phyloP scores from a whole-genome alignment of 2,888 invertebrate species.

The Shargacucullia verbasci region DNA sequence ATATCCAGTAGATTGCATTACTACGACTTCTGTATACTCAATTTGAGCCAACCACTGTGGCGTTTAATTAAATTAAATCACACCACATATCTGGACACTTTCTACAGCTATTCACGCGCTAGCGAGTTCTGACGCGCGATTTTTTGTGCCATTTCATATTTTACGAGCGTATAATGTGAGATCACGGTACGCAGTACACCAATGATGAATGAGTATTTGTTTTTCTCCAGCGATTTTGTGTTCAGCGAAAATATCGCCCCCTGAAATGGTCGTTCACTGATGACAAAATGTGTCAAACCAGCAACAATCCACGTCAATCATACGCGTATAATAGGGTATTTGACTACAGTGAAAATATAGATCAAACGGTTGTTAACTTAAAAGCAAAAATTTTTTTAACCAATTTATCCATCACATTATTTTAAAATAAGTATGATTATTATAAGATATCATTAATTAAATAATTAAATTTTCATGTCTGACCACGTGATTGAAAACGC shows the following conservation, averaged over 20 bases:
- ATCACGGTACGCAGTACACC: too few relatives aligned
- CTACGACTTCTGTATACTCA: constrained; percentile 34
- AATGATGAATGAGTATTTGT: constrained; percentile 1
- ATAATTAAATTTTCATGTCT: too few relatives aligned
- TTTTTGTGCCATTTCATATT: background rate
- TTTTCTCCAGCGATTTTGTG: background rate
- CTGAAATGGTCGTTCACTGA: constrained; percentile 5
- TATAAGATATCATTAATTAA: too few relatives aligned
- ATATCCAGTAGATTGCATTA: constrained; percentile 30
- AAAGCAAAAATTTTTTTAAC: too few relatives aligned
- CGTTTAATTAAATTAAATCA: constrained; percentile 49
- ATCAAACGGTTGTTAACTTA: too few relatives aligned
- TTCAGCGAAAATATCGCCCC: too few relatives aligned
- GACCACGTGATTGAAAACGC: too few relatives aligned
- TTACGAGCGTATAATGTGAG: too few relatives aligned
- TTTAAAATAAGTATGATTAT: too few relatives aligned
- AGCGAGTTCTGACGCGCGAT: background rate
- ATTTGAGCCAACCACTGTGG: constrained; percentile 19
- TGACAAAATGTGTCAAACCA: constrained; percentile 21
- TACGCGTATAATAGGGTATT: background rate
- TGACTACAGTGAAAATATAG: too few relatives aligned
- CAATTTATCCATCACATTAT: too few relatives aligned
- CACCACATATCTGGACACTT: constrained; percentile 18
- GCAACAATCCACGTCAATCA: constrained; percentile 16
- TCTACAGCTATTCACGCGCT: background rate